A percentile compares a stretch with the other conserved stretches of the same genome.
Evolutionary conservation across 2,888 invertebrate species (phyloP).

Genomic region (Yponomeuta malinellus): DNA sequence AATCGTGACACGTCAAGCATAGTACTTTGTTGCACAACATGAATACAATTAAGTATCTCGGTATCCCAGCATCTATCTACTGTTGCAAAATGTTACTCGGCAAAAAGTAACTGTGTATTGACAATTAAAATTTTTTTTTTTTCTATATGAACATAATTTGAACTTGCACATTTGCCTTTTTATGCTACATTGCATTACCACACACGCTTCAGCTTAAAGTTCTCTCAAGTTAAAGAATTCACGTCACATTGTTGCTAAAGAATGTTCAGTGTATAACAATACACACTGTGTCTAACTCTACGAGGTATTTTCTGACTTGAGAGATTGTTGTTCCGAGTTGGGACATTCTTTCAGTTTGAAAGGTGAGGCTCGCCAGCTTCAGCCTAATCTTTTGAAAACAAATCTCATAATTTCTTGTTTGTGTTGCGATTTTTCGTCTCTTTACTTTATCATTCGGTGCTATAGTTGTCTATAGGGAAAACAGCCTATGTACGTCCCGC

Average conservation of each 20-base stretch:
- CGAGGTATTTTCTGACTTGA: neutral
- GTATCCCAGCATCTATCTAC: too few relatives aligned
- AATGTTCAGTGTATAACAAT: neutral
- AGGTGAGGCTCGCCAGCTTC: neutral
- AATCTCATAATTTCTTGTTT: neutral
- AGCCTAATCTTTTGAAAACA: neutral
- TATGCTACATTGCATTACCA: neutral
- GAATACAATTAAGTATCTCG: too few relatives aligned
- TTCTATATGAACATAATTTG: neutral
- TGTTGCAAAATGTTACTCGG: too few relatives aligned
- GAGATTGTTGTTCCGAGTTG: neutral
- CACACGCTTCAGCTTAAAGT: neutral
- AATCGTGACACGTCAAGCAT: too few relatives aligned
- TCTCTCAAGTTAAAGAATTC: neutral
- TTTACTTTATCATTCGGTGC: too few relatives aligned
- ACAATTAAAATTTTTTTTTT: too few relatives aligned
- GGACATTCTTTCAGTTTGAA: neutral
- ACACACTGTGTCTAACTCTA: neutral
- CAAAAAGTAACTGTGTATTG: too few relatives aligned
- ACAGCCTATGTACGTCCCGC: too few relatives aligned
- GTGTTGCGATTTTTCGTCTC: neutral
- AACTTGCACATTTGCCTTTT: neutral
- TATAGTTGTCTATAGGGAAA: too few relatives aligned
- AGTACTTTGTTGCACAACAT: too few relatives aligned
- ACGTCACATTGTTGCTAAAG: neutral